Percentiles rank a stretch among this genome's conserved stretches.
Evolutionary conservation across 2,797 vertebrate genomes (phyloP).

Genomic region (Pantherophis vulpinus): DNA sequence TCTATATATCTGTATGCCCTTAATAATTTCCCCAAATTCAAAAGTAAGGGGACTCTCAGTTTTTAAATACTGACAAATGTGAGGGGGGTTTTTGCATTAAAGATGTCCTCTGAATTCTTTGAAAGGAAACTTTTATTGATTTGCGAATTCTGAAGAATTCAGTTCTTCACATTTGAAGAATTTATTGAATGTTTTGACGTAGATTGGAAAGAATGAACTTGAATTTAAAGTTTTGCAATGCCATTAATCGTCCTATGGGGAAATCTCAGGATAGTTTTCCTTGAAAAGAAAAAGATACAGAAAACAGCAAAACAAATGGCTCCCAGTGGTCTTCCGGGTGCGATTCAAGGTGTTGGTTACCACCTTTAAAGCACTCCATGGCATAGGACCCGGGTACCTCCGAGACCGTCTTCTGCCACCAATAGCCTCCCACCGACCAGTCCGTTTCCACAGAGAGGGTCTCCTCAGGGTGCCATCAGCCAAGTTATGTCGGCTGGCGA

Average conservation of each 20-base stretch:
- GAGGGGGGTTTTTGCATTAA: slow-evolving; percentile 59
- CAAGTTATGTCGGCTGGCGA: too few relatives aligned
- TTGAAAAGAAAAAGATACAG: background rate
- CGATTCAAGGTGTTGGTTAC: too few relatives aligned
- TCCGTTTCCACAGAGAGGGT: too few relatives aligned
- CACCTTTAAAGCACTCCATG: too few relatives aligned
- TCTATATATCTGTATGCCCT: slow-evolving; percentile 66
- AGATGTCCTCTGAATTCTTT: slow-evolving; percentile 53
- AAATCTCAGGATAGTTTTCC: background rate
- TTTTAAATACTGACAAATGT: slow-evolving; percentile 66
- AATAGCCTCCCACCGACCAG: too few relatives aligned
- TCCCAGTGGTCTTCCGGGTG: too few relatives aligned
- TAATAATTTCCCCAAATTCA: slow-evolving; percentile 66
- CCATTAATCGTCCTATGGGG: background rate
- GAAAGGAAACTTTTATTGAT: slow-evolving; percentile 23
- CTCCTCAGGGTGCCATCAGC: too few relatives aligned
- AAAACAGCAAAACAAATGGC: background rate
- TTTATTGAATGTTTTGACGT: slow-evolving; percentile 15
- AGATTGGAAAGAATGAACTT: background rate
- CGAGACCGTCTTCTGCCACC: too few relatives aligned
- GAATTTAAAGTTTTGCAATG: background rate
- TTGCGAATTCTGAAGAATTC: slow-evolving; percentile 39
- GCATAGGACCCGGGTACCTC: too few relatives aligned
- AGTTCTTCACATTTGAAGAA: slow-evolving; percentile 45
- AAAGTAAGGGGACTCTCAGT: slow-evolving; percentile 60